Conservation (phyloP, 2,888 invertebrate genomes). For the Heteromyza rotundicornis region DNA sequence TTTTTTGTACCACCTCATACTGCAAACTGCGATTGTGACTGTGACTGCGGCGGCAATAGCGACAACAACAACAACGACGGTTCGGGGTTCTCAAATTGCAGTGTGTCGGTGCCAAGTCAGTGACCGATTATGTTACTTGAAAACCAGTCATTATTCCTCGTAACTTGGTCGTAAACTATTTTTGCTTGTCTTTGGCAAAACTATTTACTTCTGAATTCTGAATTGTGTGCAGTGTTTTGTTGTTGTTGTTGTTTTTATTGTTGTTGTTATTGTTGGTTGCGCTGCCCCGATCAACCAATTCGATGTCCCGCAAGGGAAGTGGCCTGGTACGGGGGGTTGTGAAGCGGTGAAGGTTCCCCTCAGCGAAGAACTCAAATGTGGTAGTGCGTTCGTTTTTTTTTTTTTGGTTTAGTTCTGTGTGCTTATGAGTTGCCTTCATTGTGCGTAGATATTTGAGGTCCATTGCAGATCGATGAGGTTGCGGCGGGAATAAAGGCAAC, state of each 20-base stretch:
- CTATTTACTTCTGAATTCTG: conserved; percentile 28
- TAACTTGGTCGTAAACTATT: conserved; percentile 41
- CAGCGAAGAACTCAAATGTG: background rate
- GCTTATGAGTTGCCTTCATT: conserved; percentile 25
- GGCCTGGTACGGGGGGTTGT: too few relatives aligned
- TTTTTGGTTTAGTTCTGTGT: too few relatives aligned
- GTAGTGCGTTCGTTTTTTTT: too few relatives aligned
- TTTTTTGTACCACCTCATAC: background rate
- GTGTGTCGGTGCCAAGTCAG: conserved; percentile 42
- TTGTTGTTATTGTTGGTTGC: too few relatives aligned
- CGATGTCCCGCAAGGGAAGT: too few relatives aligned
- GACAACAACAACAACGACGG: background rate
- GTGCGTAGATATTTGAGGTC: conserved; percentile 27
- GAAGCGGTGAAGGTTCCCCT: too few relatives aligned
- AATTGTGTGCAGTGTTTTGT: background rate
- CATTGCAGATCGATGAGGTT: conserved; percentile 19
- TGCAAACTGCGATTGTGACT: background rate
- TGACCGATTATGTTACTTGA: conserved; percentile 54
- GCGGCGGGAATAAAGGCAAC: background rate
- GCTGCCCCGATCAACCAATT: too few relatives aligned
- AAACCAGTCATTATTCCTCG: conserved; percentile 40
- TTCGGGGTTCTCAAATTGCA: conserved; percentile 7
- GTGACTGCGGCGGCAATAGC: background rate
- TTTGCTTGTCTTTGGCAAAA: conserved; percentile 33
- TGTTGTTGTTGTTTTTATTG: too few relatives aligned